A percentile compares a stretch with the other conserved stretches of the same genome.
phyloP scores from a whole-genome alignment of 2,113 vertebrate species.

The Thymallus thymallus region DNA sequence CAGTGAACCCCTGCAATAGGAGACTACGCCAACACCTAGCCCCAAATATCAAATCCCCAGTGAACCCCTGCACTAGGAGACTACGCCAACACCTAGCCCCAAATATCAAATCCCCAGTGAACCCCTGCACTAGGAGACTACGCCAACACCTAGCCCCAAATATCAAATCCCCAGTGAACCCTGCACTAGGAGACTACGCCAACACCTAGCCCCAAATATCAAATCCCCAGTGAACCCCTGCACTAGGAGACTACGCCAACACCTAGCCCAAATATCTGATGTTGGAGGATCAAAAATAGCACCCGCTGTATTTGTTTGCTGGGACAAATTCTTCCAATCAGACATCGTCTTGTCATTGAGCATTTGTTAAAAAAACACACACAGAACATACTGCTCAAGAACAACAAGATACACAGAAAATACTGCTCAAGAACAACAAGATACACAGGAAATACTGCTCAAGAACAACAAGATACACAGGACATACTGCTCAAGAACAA shows the following conservation, averaged over 20 bases:
- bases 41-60: too few species aligned
- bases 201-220: too few species aligned
- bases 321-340: constrained; percentile 59
- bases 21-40: too few species aligned
- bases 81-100: too few species aligned
- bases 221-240: too few species aligned
- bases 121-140: too few species aligned
- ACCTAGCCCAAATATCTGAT: constrained; percentile 77
- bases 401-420: constrained; percentile 67
- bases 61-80: too few species aligned
- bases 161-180: too few species aligned
- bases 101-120: too few species aligned
- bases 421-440: constrained; percentile 56
- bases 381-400: constrained; percentile 45
- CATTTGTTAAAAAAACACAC: constrained; percentile 44
- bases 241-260: constrained; percentile 65
- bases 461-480: constrained; percentile 64
- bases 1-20: too few species aligned
- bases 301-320: constrained; percentile 65
- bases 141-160: too few species aligned
- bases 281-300: constrained; percentile 72
- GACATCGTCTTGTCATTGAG: constrained; percentile 69
- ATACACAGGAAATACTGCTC: constrained; percentile 52
- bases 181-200: too few species aligned
- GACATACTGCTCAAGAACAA: constrained; percentile 57